Evolutionary conservation across 2,113 vertebrate genomes (phyloP).

Genomic region (Puffinus mauretanicus): DNA sequence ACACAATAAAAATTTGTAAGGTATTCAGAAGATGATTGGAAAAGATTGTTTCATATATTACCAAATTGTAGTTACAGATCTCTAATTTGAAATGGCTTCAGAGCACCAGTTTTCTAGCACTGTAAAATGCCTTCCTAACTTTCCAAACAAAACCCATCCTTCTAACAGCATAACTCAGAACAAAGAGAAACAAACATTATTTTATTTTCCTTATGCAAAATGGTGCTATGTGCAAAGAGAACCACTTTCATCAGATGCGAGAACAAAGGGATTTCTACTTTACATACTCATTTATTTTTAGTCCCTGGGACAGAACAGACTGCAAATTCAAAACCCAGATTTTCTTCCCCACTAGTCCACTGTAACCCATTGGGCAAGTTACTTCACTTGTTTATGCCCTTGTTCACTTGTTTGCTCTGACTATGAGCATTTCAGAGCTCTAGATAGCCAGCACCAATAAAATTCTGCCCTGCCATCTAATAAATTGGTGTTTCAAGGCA

Average conservation of each 20-base stretch:
- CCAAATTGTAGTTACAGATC: not conserved
- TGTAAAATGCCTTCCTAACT: not conserved
- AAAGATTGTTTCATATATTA: not conserved
- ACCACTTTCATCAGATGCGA: not conserved
- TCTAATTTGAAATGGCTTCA: not conserved
- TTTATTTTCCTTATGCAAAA: slow-evolving; percentile 2
- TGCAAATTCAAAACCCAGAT: not conserved
- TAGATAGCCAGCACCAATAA: not conserved
- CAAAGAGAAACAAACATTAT: not conserved
- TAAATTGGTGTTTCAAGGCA: not conserved
- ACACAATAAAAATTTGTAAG: not conserved
- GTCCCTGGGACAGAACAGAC: not conserved
- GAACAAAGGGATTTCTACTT: not conserved
- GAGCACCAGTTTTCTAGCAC: not conserved
- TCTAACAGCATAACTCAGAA: not conserved
- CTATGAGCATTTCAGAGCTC: not conserved
- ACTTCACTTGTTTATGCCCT: not conserved
- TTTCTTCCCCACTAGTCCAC: not conserved
- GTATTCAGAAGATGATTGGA: not conserved
- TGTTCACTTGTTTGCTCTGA: not conserved
- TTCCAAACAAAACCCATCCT: not conserved
- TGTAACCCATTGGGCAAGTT: not conserved
- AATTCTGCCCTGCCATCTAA: not conserved
- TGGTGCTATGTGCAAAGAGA: not conserved
- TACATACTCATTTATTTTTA: not conserved